Conservation (phyloP, 2,797 vertebrate species). For the Pseudomugil tenellus region DNA sequence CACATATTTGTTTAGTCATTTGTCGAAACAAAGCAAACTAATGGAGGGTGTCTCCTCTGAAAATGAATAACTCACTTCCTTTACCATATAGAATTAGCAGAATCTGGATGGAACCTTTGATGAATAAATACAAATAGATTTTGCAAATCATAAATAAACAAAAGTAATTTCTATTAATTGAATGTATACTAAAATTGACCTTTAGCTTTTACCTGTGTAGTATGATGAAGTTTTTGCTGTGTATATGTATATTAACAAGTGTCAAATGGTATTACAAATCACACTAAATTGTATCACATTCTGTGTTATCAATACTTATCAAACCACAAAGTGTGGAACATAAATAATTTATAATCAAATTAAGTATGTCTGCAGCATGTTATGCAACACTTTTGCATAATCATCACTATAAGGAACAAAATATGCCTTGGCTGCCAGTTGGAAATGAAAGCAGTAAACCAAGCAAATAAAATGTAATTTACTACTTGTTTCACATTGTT, state of each 20-base stretch:
- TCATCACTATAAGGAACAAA: constrained; percentile 1
- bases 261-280: background rate
- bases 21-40: constrained; percentile 34
- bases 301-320: background rate
- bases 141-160: background rate
- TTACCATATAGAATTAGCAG: background rate
- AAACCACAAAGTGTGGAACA: background rate
- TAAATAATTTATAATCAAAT: background rate
- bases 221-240: background rate
- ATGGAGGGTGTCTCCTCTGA: constrained; percentile 5
- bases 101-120: background rate
- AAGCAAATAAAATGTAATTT: background rate
- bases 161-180: background rate
- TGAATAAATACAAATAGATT: background rate
- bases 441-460: background rate
- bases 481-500: background rate
- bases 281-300: background rate
- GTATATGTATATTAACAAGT: background rate
- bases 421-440: background rate
- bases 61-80: background rate
- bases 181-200: background rate
- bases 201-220: background rate
- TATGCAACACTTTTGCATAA: background rate
- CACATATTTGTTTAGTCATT: constrained; percentile 24
- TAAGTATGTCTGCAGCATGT: background rate